Evolutionary conservation across 2,888 invertebrate genomes (phyloP).

Genomic region (Melanargia galathea): DNA sequence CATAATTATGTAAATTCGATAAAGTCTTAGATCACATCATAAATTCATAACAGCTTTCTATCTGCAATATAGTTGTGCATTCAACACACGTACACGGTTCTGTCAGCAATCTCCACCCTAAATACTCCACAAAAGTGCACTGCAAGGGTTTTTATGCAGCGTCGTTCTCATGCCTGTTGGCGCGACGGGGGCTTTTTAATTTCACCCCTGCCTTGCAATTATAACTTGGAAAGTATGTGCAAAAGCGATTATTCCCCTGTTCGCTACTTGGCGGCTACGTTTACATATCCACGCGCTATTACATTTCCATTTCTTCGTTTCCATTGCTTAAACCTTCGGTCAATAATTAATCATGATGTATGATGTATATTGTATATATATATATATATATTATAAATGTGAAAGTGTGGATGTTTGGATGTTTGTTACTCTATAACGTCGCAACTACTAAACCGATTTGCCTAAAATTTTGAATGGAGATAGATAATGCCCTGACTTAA

Average conservation of each 20-base stretch:
- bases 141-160: constrained; percentile 12
- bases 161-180: constrained; percentile 1
- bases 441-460: too few relatives aligned
- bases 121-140: constrained; percentile 13
- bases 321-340: too few relatives aligned
- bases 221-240: constrained; percentile 15
- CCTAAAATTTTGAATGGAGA: too few relatives aligned
- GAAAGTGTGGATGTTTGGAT: too few relatives aligned
- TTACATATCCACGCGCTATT: not conserved
- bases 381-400: too few relatives aligned
- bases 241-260: constrained; percentile 9
- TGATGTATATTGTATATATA: too few relatives aligned
- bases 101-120: constrained; percentile 19
- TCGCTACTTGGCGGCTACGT: not conserved
- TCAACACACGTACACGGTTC: not conserved
- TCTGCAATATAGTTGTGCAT: not conserved
- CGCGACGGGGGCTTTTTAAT: constrained; percentile 2
- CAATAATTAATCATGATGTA: too few relatives aligned
- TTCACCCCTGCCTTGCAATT: constrained; percentile 17
- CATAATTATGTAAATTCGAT: too few relatives aligned
- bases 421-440: too few relatives aligned
- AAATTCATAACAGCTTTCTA: not conserved
- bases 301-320: too few relatives aligned
- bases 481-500: too few relatives aligned
- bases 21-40: too few relatives aligned